Conservation (phyloP, 2,113 vertebrate species). For the Tricholaema leucomelas region DNA sequence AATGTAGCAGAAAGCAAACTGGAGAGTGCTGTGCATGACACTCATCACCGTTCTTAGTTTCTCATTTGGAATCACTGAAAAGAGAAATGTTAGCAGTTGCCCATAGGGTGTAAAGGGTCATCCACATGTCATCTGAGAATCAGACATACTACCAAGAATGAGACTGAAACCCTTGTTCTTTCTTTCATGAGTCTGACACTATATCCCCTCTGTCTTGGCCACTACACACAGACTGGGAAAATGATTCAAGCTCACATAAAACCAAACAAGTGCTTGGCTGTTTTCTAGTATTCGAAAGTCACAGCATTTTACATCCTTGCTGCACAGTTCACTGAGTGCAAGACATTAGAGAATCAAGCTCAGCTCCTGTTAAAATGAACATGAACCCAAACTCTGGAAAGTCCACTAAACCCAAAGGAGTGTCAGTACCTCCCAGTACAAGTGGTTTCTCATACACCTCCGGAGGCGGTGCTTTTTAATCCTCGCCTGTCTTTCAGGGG, state of each 20-base stretch:
- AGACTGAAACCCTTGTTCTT: not conserved
- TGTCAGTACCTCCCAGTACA: not conserved
- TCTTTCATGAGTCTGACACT: not conserved
- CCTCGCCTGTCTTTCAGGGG: not conserved
- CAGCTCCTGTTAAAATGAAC: not conserved
- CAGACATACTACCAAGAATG: not conserved
- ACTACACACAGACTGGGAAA: not conserved
- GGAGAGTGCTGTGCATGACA: not conserved
- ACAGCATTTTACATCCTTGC: not conserved
- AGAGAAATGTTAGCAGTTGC: not conserved
- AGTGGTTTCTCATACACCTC: not conserved
- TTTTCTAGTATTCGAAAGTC: not conserved
- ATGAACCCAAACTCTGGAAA: conserved; percentile 40
- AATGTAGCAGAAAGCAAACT: not conserved
- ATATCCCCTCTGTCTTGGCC: not conserved
- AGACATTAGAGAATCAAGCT: not conserved
- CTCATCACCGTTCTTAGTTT: not conserved
- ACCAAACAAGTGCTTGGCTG: not conserved
- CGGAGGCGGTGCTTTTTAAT: not conserved
- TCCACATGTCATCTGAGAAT: not conserved
- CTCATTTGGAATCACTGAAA: not conserved
- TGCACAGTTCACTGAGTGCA: not conserved
- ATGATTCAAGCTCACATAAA: conserved; percentile 14
- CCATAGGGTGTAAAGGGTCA: not conserved
- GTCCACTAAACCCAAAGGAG: conserved; percentile 8